Conservation (phyloP, 92 coral and sea anemone genomes). For the Porites divaricata region DNA sequence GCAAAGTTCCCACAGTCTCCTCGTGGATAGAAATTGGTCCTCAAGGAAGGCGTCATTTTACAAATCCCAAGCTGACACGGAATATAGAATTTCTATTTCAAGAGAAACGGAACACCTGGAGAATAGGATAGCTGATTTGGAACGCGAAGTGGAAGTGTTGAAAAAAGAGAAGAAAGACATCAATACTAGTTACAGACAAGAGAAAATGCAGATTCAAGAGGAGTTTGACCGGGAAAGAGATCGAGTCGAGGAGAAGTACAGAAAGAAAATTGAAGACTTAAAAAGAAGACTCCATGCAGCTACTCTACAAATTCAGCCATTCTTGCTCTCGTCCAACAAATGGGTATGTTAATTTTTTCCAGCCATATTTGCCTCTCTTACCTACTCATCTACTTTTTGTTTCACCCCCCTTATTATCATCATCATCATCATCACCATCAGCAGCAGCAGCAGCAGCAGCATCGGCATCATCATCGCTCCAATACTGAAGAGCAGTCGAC, state of each 20-base stretch:
- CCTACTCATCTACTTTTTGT: too few relatives aligned
- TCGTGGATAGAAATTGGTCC: background rate
- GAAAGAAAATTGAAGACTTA: conserved; percentile 58
- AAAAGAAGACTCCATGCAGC: conserved; percentile 48
- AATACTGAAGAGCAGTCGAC: too few relatives aligned
- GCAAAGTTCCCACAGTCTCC: conserved; percentile 6
- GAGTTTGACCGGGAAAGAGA: conserved; percentile 82
- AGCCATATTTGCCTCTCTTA: too few relatives aligned
- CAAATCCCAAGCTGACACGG: conserved; percentile 45
- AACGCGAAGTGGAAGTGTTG: conserved; percentile 60
- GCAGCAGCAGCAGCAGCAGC: too few relatives aligned
- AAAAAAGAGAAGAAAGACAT: conserved; percentile 72
- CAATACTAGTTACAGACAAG: conserved; percentile 64
- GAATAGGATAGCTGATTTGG: conserved; percentile 62
- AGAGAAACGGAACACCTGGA: conserved; percentile 54
- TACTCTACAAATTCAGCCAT: conserved; percentile 19
- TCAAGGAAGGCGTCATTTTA: conserved; percentile 36
- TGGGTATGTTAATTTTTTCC: conserved; percentile 41
- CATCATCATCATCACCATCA: too few relatives aligned
- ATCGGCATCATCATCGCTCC: too few relatives aligned
- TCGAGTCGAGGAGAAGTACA: conserved; percentile 69
- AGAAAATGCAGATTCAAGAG: conserved; percentile 65
- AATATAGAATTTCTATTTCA: conserved; percentile 38
- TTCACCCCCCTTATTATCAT: too few relatives aligned
- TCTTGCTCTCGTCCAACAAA: conserved; percentile 7